Evolutionary conservation across 2,888 invertebrate genomes (phyloP), one percentile per base, ranked within the genome.

Genomic region (Desoria tigrina): DNA sequence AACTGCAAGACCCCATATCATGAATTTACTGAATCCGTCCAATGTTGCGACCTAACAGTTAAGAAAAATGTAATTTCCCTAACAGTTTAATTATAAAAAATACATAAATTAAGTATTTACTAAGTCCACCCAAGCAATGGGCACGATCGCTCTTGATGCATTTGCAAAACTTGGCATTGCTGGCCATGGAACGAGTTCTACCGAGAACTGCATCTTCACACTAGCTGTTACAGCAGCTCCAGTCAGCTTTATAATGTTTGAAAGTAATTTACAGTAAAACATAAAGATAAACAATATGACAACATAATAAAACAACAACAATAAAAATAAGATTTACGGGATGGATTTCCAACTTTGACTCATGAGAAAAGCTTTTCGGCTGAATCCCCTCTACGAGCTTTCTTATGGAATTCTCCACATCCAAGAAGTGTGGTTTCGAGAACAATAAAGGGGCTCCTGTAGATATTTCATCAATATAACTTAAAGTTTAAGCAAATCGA

Each of bases 371-470:
- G 37, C 42, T 32, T 18, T 63, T 55, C 1, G 70, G 70, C 37
- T 42, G 37, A 9, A 71, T 23, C n/a, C 70, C 70, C 1, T 26
- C 51, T 4, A 71, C 54, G 4, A 28, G 9, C 21, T 65, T 53
- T n/a, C 39, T 27, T 1, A 71, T 21, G 4, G 16, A 27, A 7
- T n/a, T 28, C n/a, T 71, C 65, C 11, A 54, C 63, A 18, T 58
- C 61, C 37, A 68, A 45, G 26, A 71, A 68, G 49, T 71, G 71
- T 18, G 71, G 71, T 42, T 71, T 71, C 9, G 65, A 61, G 27
- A 51, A 65, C 54, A 66, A 53, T 23, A 68, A 27, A 1, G 71
- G 71, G 11, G 60, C 66, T 45, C 71, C 69, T 69, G 28, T 2
- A n/a, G n/a, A n/a, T n/a, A 50, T 28, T 16, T n/a, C 2, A 42